These are phyloP conservation scores for Thalassaphorura encarpata DNA, from an alignment of 1,140 invertebrate species.

Conservation along the genomic window DNA sequence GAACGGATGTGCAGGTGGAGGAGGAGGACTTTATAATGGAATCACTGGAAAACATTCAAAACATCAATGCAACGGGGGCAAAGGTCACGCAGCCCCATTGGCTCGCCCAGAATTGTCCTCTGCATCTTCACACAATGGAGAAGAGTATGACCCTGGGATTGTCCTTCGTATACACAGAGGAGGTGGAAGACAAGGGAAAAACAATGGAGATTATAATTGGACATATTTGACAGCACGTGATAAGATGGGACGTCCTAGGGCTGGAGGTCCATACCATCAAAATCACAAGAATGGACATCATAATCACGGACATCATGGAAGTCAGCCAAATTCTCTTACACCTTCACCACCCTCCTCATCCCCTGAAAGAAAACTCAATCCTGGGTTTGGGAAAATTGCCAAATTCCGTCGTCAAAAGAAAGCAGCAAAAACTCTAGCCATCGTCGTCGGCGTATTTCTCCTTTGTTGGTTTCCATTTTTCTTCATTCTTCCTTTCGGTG, in stretches of 20 bases:
- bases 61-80: not conserved
- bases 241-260: not conserved
- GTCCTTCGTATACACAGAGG: conserved; percentile 33
- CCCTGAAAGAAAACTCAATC: conserved; percentile 32
- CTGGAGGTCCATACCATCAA: not conserved
- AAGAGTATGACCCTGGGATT: conserved; percentile 16
- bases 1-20: not conserved
- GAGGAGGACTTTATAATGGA: not conserved
- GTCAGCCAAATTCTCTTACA: conserved; percentile 27
- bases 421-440: conserved; percentile 85
- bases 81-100: conserved; percentile 8
- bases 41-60: not conserved
- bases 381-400: conserved; percentile 44
- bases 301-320: not conserved
- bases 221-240: conserved; percentile 9
- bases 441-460: conserved; percentile 43
- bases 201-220: conserved; percentile 12
- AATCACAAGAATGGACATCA: conserved; percentile 12
- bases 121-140: conserved; percentile 21
- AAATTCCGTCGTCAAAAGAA: conserved; percentile 94
- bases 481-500: conserved; percentile 50
- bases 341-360: conserved; percentile 33
- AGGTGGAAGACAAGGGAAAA: conserved; percentile 20
- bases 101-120: conserved; percentile 27
- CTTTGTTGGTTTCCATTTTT: conserved; percentile 66